phyloP scores from a whole-genome alignment of 2,113 vertebrate genomes.

The Albula goreensis region DNA sequence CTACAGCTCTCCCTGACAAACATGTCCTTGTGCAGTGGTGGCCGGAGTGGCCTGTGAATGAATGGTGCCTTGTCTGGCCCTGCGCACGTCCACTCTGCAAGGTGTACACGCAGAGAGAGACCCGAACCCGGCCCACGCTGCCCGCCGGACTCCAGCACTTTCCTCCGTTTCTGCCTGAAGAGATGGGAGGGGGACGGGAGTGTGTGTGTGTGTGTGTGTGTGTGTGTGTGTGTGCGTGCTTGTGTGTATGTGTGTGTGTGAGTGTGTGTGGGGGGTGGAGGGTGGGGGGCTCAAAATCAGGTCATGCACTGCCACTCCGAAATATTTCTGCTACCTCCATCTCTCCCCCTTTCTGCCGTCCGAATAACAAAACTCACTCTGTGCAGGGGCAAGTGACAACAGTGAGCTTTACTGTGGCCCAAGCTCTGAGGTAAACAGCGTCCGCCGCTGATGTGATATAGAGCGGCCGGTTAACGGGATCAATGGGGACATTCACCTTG shows the following conservation, averaged over 20 bases:
- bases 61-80: constrained; percentile 50
- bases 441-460: background rate
- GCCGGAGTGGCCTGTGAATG: constrained; percentile 45
- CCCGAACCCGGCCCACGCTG: background rate
- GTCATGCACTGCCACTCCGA: constrained; percentile 10
- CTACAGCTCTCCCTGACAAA: background rate
- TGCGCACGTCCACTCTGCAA: background rate
- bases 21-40: background rate
- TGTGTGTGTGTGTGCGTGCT: no score
- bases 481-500: constrained; percentile 2
- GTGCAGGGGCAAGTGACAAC: background rate
- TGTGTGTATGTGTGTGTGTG: no score
- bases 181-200: constrained; percentile 1
- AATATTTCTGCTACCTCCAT: constrained; percentile 2
- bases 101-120: background rate
- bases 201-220: background rate
- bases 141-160: background rate
- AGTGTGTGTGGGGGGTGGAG: background rate
- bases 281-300: background rate
- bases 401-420: background rate
- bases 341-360: background rate
- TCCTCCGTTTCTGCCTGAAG: background rate
- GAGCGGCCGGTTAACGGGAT: background rate
- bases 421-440: background rate
- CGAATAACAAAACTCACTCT: constrained; percentile 5